Conservation (phyloP, 2,888 invertebrate species). For the Caenorhabditis macrosperma region DNA sequence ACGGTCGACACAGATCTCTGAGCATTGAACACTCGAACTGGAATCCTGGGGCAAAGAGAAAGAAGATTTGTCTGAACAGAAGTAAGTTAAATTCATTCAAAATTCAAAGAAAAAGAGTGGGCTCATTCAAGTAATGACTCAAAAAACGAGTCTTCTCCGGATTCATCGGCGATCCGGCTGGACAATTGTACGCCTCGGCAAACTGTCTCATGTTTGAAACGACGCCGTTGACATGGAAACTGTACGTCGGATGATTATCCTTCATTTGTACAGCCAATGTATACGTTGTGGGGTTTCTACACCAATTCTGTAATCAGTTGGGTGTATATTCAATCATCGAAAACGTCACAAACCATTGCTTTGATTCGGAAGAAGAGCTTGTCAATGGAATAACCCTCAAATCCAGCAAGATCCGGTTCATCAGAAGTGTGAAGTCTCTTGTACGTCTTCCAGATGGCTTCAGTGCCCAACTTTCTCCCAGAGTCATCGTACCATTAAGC, state of each 20-base stretch:
- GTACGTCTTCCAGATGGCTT: slow-evolving; percentile 12
- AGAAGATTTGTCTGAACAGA: too few species aligned
- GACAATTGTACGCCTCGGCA: slow-evolving; percentile 26
- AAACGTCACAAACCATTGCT: slow-evolving; percentile 13
- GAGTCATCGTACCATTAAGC: not conserved
- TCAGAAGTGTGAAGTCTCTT: slow-evolving; percentile 1
- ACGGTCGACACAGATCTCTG: too few species aligned
- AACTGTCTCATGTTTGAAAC: slow-evolving; percentile 22
- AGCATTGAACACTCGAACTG: too few species aligned
- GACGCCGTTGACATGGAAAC: slow-evolving; percentile 29
- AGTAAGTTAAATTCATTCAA: too few species aligned
- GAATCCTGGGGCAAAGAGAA: too few species aligned
- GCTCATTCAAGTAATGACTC: too few species aligned
- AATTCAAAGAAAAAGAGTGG: too few species aligned
- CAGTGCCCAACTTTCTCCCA: slow-evolving; percentile 7
- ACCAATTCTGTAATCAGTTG: too few species aligned
- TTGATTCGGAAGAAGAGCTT: slow-evolving; percentile 16
- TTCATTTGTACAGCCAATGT: too few species aligned
- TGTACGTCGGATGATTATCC: not conserved
- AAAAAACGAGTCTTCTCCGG: not conserved
- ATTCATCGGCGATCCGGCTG: slow-evolving; percentile 36
- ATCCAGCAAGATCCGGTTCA: not conserved
- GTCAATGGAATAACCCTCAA: not conserved
- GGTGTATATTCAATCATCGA: too few species aligned
- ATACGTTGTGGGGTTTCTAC: not conserved